Base-by-base conservation (phyloP, 2,113 vertebrate species). In the Agelaius phoeniceus region DNA sequence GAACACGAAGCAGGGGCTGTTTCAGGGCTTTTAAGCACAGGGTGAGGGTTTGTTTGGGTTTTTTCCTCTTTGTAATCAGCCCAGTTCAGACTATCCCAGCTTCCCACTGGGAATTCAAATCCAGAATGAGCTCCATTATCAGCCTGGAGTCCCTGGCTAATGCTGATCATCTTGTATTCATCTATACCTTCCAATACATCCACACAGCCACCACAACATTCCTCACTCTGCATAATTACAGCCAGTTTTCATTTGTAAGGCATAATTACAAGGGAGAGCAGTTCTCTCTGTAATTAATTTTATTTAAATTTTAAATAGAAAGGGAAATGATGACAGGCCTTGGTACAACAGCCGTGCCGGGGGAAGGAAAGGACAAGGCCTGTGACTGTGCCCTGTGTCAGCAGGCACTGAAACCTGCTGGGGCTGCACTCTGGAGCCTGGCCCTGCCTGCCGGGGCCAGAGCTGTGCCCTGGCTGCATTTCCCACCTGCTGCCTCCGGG, bases 341-440 rank as follows among this genome's bases (percentile, higher is more conserved):
- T 11, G 83, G 63, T 28, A 23, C 37, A 58, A 61, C 57, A 77
- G 6, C 33, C 1, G 33, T 0, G n/a, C 58, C 9, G 0, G 41
- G 43, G 72, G 55, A 46, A 26, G 72, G 3, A 10, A 52, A 49
- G 27, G 76, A 4, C n/a, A 8, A 35, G 30, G 16, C 7, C 5
- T 4, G 28, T 0, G 26, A 10, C 0, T 10, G 13, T 19, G 49
- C 26, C 43, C 35, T 7, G 1, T 4, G 39, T 3, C 3, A 13
- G 31, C 72, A 66, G 16, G 24, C 58, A 15, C 62, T 6, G 3
- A 23, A 37, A 26, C 12, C 43, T 49, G 10, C 48, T 1, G 59
- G 28, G 43, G 24, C 4, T 1, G 2, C 39, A 52, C 6, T 15
- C 0, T 13, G 26, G 4, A 7, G 46, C 17, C 19, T 41, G 26